Evolutionary conservation across 2,888 invertebrate genomes (phyloP).

Genomic region (Apodemia mormo): DNA sequence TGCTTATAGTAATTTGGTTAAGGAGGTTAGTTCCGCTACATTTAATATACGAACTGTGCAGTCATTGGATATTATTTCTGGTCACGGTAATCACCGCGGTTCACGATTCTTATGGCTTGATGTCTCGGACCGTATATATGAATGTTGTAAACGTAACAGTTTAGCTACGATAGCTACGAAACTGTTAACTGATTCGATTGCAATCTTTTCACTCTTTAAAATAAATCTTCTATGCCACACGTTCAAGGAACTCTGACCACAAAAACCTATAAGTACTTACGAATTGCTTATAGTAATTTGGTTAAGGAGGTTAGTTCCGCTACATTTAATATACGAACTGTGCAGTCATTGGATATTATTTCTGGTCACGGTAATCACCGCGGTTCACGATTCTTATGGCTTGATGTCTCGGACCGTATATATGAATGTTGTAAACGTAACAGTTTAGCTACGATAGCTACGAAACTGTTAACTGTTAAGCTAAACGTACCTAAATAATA

Average conservation of each 20-base stretch:
- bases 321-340: conserved; percentile 37
- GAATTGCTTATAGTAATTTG: conserved; percentile 31
- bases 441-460: neutral
- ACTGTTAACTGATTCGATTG: no score
- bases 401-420: neutral
- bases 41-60: conserved; percentile 39
- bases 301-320: conserved; percentile 40
- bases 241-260: neutral
- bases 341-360: conserved; percentile 53
- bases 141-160: neutral
- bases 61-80: conserved; percentile 51
- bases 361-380: conserved; percentile 52
- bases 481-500: no score
- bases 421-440: neutral
- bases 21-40: conserved; percentile 40
- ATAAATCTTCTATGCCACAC: neutral
- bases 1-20: conserved; percentile 34
- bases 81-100: conserved; percentile 53
- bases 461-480: no score
- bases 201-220: no score
- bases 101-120: conserved; percentile 51
- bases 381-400: conserved; percentile 53
- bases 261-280: neutral
- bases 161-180: neutral
- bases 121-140: neutral